Evolutionary conservation across 2,797 vertebrate genomes (phyloP).

Genomic region (Discoglossus pictus): DNA sequence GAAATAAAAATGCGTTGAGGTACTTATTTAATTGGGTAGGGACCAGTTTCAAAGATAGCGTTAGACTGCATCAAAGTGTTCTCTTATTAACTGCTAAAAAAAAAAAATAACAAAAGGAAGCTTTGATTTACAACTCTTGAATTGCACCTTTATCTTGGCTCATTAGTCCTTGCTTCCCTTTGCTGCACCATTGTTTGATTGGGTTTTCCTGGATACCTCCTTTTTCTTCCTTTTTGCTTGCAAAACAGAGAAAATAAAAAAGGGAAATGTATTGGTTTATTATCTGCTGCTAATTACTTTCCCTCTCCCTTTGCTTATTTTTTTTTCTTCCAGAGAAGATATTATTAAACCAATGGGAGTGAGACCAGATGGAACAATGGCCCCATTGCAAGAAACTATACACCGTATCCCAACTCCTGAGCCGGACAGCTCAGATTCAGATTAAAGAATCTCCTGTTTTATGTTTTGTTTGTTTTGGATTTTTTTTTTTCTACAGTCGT

Average conservation of each 20-base stretch:
- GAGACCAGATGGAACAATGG: conserved; percentile 88
- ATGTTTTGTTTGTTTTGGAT: conserved; percentile 55
- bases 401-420: conserved; percentile 70
- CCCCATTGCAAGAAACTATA: conserved; percentile 88
- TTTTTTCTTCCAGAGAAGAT: conserved; percentile 82
- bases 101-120: conserved; percentile 51
- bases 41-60: conserved; percentile 52
- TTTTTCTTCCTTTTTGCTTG: conserved; percentile 60
- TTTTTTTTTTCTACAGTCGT: conserved; percentile 55
- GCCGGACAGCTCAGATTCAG: conserved; percentile 84
- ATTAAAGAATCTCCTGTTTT: conserved; percentile 69
- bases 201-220: conserved; percentile 65
- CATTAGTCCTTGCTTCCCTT: conserved; percentile 66
- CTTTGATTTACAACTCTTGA: conserved; percentile 56
- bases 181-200: conserved; percentile 62
- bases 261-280: conserved; percentile 42
- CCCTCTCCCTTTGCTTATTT: conserved; percentile 43
- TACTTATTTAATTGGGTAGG: conserved; percentile 35
- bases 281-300: conserved; percentile 22
- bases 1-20: conserved; percentile 37
- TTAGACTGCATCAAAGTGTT: conserved; percentile 43
- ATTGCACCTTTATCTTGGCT: conserved; percentile 63
- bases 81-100: conserved; percentile 34
- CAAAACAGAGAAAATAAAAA: conserved; percentile 60
- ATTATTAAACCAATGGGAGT: conserved; percentile 95